A percentile compares a stretch with the other conserved stretches of the same genome.
Conservation (phyloP, 2,888 invertebrate genomes). For the Agriopis aurantiaria region DNA sequence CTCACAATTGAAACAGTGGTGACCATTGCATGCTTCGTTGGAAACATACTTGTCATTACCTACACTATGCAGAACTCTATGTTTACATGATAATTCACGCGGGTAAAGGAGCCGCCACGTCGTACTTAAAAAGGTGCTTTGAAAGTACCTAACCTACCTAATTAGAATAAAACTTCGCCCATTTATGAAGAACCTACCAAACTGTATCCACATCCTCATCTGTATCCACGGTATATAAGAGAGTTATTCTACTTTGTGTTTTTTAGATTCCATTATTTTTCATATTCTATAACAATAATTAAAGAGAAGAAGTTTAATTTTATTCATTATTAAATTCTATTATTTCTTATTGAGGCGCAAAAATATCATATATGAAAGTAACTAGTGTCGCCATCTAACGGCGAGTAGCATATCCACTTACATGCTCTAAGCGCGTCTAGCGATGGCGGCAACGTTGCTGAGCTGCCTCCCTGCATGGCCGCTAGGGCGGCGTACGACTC, state of each 20-base stretch:
- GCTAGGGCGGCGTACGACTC: slow-evolving; percentile 81
- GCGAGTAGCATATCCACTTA: slow-evolving; percentile 76
- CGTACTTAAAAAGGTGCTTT: background rate
- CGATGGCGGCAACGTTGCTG: slow-evolving; percentile 83
- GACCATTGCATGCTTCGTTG: slow-evolving; percentile 16
- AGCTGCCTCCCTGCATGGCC: slow-evolving; percentile 80
- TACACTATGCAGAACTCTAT: slow-evolving; percentile 10
- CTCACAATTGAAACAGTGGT: slow-evolving; percentile 58
- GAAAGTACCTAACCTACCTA: too few species aligned
- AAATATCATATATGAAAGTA: background rate
- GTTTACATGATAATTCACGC: background rate
- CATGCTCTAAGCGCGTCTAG: slow-evolving; percentile 82
- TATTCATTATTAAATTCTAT: too few species aligned
- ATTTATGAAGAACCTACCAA: too few species aligned
- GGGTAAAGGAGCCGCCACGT: background rate
- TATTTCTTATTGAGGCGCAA: too few species aligned
- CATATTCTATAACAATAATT: too few species aligned
- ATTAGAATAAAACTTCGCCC: too few species aligned
- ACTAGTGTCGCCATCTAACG: slow-evolving; percentile 65
- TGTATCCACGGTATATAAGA: too few species aligned
- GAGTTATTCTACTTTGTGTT: too few species aligned
- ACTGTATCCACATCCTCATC: too few species aligned
- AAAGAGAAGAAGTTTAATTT: too few species aligned
- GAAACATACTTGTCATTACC: background rate
- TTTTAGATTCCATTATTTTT: too few species aligned